Conservation (phyloP, 2,888 invertebrate genomes). For the Polyommatus iphigenia region DNA sequence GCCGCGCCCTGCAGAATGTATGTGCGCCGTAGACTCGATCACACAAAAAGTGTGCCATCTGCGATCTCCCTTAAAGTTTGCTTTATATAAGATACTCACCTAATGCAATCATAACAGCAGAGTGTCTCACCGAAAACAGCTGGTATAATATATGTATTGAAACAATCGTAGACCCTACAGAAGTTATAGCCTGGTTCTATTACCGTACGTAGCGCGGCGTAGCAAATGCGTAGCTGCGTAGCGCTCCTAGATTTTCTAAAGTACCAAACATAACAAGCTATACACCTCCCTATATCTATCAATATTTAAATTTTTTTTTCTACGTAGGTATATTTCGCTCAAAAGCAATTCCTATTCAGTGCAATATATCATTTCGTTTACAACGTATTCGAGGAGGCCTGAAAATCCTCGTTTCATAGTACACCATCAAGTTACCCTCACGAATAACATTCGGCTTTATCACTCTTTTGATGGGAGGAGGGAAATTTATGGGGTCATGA, state of each 20-base stretch:
- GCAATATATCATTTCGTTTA: conserved; percentile 2
- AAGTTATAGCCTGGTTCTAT: neutral
- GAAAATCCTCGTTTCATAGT: neutral
- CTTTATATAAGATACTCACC: neutral
- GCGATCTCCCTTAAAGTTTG: too few species aligned
- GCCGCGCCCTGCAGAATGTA: too few species aligned
- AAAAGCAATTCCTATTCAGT: neutral
- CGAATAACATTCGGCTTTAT: conserved; percentile 23
- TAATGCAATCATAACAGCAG: neutral
- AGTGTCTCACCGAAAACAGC: neutral
- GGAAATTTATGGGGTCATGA: conserved; percentile 22
- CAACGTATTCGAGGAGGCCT: neutral
- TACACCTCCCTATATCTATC: neutral
- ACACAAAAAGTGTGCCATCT: too few species aligned
- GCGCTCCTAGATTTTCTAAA: neutral
- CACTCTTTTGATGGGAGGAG: conserved; percentile 6
- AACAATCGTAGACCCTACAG: too few species aligned
- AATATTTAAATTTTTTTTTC: neutral
- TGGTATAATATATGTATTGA: neutral
- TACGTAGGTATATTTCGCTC: neutral
- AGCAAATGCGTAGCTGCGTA: conserved; percentile 6
- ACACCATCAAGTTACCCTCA: conserved; percentile 5
- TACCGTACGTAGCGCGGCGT: neutral
- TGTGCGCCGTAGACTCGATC: too few species aligned
- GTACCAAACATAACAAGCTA: neutral